A percentile compares a stretch with the other conserved stretches of the same genome.
Conservation (phyloP, 2,113 vertebrate genomes). For the Zeus faber region DNA sequence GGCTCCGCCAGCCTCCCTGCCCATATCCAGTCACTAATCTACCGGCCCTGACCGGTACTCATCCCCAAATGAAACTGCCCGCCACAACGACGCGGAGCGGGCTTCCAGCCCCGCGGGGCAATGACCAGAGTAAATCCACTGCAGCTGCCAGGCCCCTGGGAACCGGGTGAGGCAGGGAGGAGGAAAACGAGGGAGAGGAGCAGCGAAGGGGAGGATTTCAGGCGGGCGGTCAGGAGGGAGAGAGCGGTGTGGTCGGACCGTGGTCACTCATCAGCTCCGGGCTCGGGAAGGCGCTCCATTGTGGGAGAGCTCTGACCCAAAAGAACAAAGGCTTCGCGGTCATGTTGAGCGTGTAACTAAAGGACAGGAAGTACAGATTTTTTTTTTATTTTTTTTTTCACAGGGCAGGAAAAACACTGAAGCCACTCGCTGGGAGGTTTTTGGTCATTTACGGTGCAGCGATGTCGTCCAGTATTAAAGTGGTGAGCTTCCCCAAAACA, state of each 20-base stretch:
- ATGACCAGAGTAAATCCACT: neutral
- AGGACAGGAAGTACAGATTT: conserved; percentile 55
- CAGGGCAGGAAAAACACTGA: conserved; percentile 44
- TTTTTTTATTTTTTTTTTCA: conserved; percentile 21
- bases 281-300: conserved; percentile 43
- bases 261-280: conserved; percentile 61
- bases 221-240: conserved; percentile 54
- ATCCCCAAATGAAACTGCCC: too few species aligned
- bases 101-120: neutral
- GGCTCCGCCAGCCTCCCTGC: too few species aligned
- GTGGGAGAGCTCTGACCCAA: conserved; percentile 45
- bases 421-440: conserved; percentile 58
- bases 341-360: conserved; percentile 40
- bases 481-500: conserved; percentile 38
- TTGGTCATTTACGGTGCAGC: conserved; percentile 35
- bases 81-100: too few species aligned
- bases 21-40: neutral
- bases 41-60: neutral
- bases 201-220: conserved; percentile 24
- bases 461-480: conserved; percentile 52
- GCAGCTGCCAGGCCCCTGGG: too few species aligned
- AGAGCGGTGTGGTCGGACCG: conserved; percentile 51
- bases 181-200: neutral
- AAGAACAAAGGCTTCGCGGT: conserved; percentile 66
- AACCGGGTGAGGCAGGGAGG: conserved; percentile 17